Base-by-base conservation (phyloP, 2,113 vertebrate species). In the Podiceps cristatus region DNA sequence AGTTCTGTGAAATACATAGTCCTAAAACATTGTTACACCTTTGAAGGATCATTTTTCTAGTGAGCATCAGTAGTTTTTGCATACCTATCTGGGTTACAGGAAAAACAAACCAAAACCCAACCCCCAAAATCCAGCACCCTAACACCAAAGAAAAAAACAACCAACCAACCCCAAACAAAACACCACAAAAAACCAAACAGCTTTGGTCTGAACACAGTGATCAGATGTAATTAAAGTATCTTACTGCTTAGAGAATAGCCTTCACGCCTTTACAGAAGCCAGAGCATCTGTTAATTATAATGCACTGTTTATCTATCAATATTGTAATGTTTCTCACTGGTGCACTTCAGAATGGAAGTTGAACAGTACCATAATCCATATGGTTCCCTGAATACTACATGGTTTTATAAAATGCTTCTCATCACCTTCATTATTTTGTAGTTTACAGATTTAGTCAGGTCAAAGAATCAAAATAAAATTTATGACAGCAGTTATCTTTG, bases 181-280 rank as follows among this genome's bases (percentile, higher is more conserved):
- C 31, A 31, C 8, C 16, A 55, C 18, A 20, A 59, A 64, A 68
- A 24, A 18, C 5, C 4, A 2, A 76, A 20, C 22, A 44, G 72
- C 92, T 96, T 97, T 94, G 93, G 93, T 94, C 53, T 88, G 58
- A 80, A 74, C 37, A 56, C 76, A 75, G 66, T 15, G 13, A 87
- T 75, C 42, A 60, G 72, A 47, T 78, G 77, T 59, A 71, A 45
- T 27, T 45, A 42, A 81, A 60, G 18, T 45, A 5, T 35, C 59
- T 79, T 37, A 45, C 67, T 69, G 67, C 59, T 86, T 37, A 64
- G 60, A 74, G 91, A 81, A 40, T 3, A 60, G 69, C 66, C 66
- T 42, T 85, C 45, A 42, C 15, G 44, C 89, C 27, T 42, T 79
- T 85, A 40, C 17, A 27, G 84, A 79, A 91, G 58, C 40, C 45